Conservation (phyloP, 2,888 invertebrate genomes). For the Phyllotreta cruciferae region DNA sequence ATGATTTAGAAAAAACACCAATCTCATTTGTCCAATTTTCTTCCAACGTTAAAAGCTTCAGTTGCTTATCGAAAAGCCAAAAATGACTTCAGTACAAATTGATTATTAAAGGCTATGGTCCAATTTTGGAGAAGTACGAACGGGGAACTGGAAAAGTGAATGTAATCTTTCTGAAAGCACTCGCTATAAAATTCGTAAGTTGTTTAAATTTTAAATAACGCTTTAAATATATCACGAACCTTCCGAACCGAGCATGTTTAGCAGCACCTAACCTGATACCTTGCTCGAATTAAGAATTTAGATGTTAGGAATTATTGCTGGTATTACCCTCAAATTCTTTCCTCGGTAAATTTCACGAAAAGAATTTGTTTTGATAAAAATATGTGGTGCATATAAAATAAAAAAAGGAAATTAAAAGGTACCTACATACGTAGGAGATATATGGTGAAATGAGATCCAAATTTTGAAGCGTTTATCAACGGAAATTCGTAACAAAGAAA, state of each 20-base stretch:
- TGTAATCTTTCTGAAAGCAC: conserved; percentile 20
- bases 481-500: too few relatives aligned
- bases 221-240: conserved; percentile 11
- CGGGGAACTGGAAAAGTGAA: conserved; percentile 12
- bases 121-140: conserved; percentile 7
- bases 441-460: too few relatives aligned
- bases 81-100: conserved; percentile 1
- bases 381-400: too few relatives aligned
- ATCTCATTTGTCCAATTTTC: too few relatives aligned
- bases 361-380: too few relatives aligned
- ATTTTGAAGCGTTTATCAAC: too few relatives aligned
- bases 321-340: neutral
- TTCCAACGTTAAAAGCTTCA: neutral
- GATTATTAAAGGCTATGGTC: conserved; percentile 1
- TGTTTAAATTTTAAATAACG: conserved; percentile 18
- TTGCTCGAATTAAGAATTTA: neutral
- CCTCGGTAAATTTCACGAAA: too few relatives aligned
- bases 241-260: conserved; percentile 4
- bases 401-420: too few relatives aligned
- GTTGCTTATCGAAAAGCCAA: neutral
- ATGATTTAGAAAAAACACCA: too few relatives aligned
- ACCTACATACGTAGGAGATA: too few relatives aligned
- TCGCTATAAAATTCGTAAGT: conserved; percentile 13
- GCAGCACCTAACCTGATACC: neutral
- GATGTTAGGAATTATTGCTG: neutral